Conservation (phyloP, 2,888 invertebrate genomes). For the Stramonita haemastoma region DNA sequence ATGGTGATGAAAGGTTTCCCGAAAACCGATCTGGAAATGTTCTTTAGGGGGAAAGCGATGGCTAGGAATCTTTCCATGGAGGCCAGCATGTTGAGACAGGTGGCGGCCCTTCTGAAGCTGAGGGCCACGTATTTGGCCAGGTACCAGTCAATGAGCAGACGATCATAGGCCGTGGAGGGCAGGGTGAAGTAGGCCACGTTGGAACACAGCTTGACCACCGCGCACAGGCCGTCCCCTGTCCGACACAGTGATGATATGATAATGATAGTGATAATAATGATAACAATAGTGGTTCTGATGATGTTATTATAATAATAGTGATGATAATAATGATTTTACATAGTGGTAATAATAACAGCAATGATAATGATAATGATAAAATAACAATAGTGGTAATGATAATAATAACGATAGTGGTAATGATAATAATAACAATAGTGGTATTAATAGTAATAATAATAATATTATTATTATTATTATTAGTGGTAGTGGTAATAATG, state of each 20-base stretch:
- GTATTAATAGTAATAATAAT: too few relatives aligned
- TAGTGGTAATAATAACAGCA: too few relatives aligned
- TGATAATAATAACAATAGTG: too few relatives aligned
- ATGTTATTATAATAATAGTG: too few relatives aligned
- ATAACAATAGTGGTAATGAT: too few relatives aligned
- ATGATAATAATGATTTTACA: too few relatives aligned
- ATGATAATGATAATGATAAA: too few relatives aligned
- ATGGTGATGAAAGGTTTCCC: neutral
- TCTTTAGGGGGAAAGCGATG: conserved; percentile 33
- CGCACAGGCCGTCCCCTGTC: conserved; percentile 27
- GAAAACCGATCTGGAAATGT: neutral
- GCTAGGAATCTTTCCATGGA: conserved; percentile 18
- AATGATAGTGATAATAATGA: too few relatives aligned
- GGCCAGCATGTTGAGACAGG: conserved; percentile 4
- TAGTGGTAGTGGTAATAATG: too few relatives aligned
- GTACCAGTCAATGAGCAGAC: conserved; percentile 20
- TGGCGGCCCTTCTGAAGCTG: neutral
- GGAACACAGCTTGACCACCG: neutral
- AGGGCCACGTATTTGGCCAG: neutral
- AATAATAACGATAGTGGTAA: too few relatives aligned
- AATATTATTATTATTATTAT: too few relatives aligned
- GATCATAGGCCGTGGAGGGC: neutral
- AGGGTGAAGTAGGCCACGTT: conserved; percentile 1
- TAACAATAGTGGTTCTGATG: too few relatives aligned
- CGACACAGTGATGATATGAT: neutral